phyloP scores from a whole-genome alignment of 2,888 invertebrate genomes.

The Iphiclides podalirius region DNA sequence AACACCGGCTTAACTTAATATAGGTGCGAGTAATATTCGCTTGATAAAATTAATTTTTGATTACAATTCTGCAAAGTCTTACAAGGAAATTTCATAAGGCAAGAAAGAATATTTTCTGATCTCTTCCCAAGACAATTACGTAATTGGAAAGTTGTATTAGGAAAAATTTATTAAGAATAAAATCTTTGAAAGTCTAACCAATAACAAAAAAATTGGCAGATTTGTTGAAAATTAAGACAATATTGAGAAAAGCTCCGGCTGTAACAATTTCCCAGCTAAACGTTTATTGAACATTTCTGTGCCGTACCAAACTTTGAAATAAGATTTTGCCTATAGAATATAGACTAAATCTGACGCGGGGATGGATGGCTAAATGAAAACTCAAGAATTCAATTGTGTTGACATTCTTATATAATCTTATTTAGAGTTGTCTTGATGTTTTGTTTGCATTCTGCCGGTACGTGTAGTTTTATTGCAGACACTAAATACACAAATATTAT shows the following conservation, averaged over 20 bases:
- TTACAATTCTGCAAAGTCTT: not conserved
- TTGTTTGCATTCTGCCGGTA: not conserved
- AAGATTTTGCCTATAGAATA: conserved; percentile 15
- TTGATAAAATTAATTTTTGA: conserved; percentile 5
- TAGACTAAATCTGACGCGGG: not conserved
- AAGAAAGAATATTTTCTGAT: not conserved
- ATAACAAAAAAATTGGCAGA: conserved; percentile 15
- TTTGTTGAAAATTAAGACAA: conserved; percentile 20
- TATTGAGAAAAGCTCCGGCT: conserved; percentile 16
- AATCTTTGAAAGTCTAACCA: conserved; percentile 1
- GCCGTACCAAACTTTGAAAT: conserved; percentile 22
- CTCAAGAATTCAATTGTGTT: conserved; percentile 2
- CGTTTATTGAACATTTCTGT: conserved; percentile 22
- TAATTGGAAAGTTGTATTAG: too few species aligned
- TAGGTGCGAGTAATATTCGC: not conserved
- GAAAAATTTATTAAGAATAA: not conserved
- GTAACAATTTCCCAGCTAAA: conserved; percentile 18
- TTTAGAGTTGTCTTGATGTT: not conserved
- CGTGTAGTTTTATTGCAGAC: not conserved
- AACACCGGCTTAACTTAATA: conserved; percentile 1
- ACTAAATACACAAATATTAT: too few species aligned
- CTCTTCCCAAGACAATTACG: not conserved
- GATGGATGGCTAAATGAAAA: conserved; percentile 16
- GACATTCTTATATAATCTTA: conserved; percentile 4
- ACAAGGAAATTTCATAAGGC: not conserved